Conservation (phyloP, 1,140 invertebrate genomes). For the Rhopalosiphum padi region DNA sequence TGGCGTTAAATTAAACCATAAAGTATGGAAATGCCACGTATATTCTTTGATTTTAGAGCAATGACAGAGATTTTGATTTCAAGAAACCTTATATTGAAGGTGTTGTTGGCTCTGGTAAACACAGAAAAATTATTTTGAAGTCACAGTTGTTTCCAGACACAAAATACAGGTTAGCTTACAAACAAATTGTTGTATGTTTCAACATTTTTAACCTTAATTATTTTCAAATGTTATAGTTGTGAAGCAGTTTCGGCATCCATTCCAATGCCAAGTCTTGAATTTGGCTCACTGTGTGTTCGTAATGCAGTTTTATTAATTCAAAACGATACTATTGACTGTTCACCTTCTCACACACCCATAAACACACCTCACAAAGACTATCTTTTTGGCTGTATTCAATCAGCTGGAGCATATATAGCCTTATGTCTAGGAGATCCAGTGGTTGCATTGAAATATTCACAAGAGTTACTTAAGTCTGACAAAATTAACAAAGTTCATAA, state of each 20-base stretch:
- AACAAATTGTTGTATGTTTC: not conserved
- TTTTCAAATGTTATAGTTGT: conserved; percentile 61
- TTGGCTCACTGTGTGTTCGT: conserved; percentile 84
- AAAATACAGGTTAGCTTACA: conserved; percentile 65
- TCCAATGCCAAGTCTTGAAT: conserved; percentile 87
- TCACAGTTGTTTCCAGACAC: conserved; percentile 68
- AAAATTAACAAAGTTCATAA: conserved; percentile 50
- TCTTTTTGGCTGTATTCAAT: conserved; percentile 71
- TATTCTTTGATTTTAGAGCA: conserved; percentile 66
- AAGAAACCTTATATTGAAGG: conserved; percentile 72
- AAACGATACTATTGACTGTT: conserved; percentile 26
- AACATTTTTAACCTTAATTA: not conserved
- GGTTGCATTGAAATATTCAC: conserved; percentile 77
- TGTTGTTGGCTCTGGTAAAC: conserved; percentile 69
- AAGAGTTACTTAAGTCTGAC: conserved; percentile 62
- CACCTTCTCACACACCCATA: conserved; percentile 33
- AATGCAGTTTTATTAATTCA: conserved; percentile 73
- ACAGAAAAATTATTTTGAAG: conserved; percentile 73
- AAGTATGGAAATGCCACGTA: conserved; percentile 34
- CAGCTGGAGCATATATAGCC: conserved; percentile 82
- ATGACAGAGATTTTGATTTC: conserved; percentile 73
- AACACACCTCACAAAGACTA: conserved; percentile 55
- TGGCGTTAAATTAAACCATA: not conserved
- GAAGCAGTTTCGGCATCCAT: conserved; percentile 79
- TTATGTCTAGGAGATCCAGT: conserved; percentile 85